phyloP scores from a whole-genome alignment of 2,797 vertebrate genomes.

The Scolopax rusticola region DNA sequence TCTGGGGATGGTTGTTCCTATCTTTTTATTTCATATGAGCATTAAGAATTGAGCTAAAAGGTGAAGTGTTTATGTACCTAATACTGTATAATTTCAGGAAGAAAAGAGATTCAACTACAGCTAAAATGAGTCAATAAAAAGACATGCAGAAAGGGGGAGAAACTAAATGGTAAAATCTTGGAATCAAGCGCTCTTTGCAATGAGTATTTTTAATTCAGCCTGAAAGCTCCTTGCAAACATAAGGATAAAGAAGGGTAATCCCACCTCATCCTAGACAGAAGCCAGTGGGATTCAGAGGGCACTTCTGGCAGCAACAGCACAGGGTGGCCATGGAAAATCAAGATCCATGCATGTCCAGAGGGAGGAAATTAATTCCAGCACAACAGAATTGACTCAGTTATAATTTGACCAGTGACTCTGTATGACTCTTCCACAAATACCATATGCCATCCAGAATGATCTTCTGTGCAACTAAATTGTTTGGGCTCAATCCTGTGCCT shows the following conservation, averaged over 20 bases:
- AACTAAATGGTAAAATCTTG: not conserved
- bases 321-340: not conserved
- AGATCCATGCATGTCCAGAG: not conserved
- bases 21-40: not conserved
- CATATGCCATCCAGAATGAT: not conserved
- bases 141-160: not conserved
- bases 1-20: conserved; percentile 1
- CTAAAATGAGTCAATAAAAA: not conserved
- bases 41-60: not conserved
- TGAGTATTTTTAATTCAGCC: not conserved
- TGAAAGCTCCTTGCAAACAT: not conserved
- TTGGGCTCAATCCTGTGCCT: not conserved
- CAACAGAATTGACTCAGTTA: not conserved
- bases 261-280: not conserved
- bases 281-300: not conserved
- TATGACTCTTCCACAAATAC: not conserved
- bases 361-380: not conserved
- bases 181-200: not conserved
- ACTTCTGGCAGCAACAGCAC: not conserved
- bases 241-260: not conserved
- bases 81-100: not conserved
- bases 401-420: not conserved
- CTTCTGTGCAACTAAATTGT: not conserved
- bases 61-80: not conserved
- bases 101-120: not conserved